Base-by-base conservation (phyloP, 2,113 vertebrate genomes). In the Anguilla rostrata region DNA sequence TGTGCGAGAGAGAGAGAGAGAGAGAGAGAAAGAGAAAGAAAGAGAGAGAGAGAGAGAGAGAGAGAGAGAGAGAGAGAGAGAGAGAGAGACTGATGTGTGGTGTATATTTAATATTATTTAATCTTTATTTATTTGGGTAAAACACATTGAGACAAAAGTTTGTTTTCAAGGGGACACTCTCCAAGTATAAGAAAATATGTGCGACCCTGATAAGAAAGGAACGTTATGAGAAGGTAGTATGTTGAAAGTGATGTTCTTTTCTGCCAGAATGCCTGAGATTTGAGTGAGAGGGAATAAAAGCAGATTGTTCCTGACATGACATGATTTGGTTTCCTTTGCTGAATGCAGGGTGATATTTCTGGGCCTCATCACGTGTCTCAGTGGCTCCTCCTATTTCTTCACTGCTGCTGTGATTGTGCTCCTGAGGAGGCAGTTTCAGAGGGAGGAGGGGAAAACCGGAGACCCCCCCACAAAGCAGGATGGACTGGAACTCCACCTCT, bases 371-470 rank as follows among this genome's bases (percentile, higher is more conserved):
- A 93, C 93, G 1, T 90, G 92, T 86, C 91, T 96, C 49, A 94
- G 91, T 7, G 95, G 95, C 34, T 92, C 86, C 26, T 94, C 94
- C 3, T 93, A 93, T 86, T 90, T 95, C 89, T 96, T 96, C 82
- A 78, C 91, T 49, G 83, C 95, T 29, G 92, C 90, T 0, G 92
- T 95, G 86, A 93, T 96, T 83, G 1, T 95, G 86, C 88, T 95
- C 43, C 92, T 96, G 39, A 92, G 89, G 71, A 91, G 89, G 8
- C 92, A 95, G 83, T 93, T 90, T 85, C 46, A 14, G 1, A 91
- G 89, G 85, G 88, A 90, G 7, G 85, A 63, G 40, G 39, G 46
- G 34, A 78, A 39, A 41, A 26, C 22, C n/a, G 56, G n/a, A 0
- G 81, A 87, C 29, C 43, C 39, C 20, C 18, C 7, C 9, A 40